Evolutionary conservation across 1,140 invertebrate genomes (phyloP), one percentile per base, ranked within the genome.

Genomic region (Bombus ignitus): DNA sequence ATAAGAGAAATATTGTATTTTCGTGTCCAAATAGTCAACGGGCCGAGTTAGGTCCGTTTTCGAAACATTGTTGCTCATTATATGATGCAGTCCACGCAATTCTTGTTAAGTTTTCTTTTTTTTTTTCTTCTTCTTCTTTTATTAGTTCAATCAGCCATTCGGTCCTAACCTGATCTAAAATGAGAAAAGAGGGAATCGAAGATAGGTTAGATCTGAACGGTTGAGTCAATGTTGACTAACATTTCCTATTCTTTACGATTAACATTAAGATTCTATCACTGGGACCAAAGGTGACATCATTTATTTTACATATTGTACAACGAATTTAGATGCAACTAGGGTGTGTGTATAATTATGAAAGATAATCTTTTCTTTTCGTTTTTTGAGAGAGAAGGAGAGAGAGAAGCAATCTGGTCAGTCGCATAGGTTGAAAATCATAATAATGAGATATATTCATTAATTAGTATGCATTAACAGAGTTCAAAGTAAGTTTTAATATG

Each of bases 231-330:
- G 62, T 86, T 74, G 81, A 92, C 87, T 92, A 91, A 92, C 81
- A 89, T 70, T 73, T 93, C 76, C 92, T 91, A 92, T 92, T 88
- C 81, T 89, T 92, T 91, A 88, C 83, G 75, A 85, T 90, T 88
- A 88, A 85, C 77, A 83, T 87, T 93, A 93, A 93, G 93, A 94
- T 94, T 94, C 93, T 94, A 94, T 94, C 90, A 94, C 93, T 88
- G 94, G 94, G 93, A 94, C 94, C 94, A 95, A 95, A 94, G 94
- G 93, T 94, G 93, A 93, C 89, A 90, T 89, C 87, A 90, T 87
- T 92, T 93, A 92, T 92, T 93, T 91, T 92, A 93, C 86, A 70
- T 85, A 89, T 83, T 83, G 88, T 91, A 91, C 89, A 92, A 93
- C 87, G 88, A 92, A 92, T 90, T 88, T 88, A 89, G 39, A 76